Conservation (phyloP, 2,113 vertebrate genomes). For the Fulmarus glacialis region DNA sequence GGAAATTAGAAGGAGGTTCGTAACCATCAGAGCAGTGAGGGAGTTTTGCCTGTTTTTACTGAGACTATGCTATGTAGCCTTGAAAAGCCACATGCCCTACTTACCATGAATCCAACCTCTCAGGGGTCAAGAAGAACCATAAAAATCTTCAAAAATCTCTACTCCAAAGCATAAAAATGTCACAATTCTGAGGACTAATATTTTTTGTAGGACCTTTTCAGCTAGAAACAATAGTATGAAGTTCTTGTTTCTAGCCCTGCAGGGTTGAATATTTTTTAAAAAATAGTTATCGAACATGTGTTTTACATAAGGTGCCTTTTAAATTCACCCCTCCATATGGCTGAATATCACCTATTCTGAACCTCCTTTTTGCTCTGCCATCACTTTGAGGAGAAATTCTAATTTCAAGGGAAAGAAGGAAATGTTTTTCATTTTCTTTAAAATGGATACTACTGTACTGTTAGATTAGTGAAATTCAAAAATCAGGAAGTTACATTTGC, state of each 20-base stretch:
- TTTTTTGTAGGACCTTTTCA: not conserved
- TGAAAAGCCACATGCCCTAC: constrained; percentile 2
- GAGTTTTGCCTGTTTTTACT: constrained; percentile 33
- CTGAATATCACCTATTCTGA: not conserved
- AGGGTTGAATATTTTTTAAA: not conserved
- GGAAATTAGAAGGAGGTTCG: constrained; percentile 24
- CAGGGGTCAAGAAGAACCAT: not conserved
- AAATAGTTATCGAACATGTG: not conserved
- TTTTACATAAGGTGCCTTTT: not conserved
- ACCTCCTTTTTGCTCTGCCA: not conserved
- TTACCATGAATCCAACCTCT: not conserved
- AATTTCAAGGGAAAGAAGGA: not conserved
- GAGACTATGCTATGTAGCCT: not conserved
- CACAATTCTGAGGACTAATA: not conserved
- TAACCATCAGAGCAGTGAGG: constrained; percentile 23
- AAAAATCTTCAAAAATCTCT: constrained; percentile 4
- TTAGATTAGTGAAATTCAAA: not conserved
- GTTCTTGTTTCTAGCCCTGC: not conserved
- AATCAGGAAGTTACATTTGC: not conserved
- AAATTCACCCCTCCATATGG: not conserved
- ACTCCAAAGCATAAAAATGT: not conserved
- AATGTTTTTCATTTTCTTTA: not conserved
- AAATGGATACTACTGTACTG: not conserved
- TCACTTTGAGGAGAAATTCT: not conserved
- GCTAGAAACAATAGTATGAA: not conserved